These are phyloP conservation scores for Gymnobelideus leadbeateri DNA, from an alignment of 2,113 vertebrate genomes.

Conservation along the genomic window DNA sequence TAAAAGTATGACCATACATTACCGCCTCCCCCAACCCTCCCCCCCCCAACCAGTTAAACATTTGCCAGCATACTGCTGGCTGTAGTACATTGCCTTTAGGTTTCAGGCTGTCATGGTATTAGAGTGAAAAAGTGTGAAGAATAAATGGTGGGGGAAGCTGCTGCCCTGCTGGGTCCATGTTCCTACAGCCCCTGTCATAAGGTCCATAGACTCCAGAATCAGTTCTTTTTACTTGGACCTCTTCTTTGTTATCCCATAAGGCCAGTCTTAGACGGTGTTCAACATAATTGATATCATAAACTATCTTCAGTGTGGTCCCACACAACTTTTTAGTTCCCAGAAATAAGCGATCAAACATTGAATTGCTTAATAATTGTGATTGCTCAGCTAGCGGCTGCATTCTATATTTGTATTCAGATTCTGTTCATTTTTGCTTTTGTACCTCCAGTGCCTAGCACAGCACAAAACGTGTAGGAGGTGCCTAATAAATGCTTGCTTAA, in stretches of 20 bases:
- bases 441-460: not conserved
- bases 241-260: not conserved
- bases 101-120: not conserved
- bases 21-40: not conserved
- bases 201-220: not conserved
- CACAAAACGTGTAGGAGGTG: not conserved
- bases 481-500: constrained; percentile 8
- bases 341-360: not conserved
- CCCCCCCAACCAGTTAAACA: not conserved
- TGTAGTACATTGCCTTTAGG: not conserved
- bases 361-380: not conserved
- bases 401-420: not conserved
- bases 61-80: not conserved
- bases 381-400: not conserved
- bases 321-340: not conserved
- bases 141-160: not conserved
- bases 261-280: not conserved
- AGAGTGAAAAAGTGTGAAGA: not conserved
- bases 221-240: not conserved
- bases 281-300: not conserved
- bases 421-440: constrained; percentile 13
- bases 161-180: not conserved
- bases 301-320: not conserved
- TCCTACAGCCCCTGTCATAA: not conserved
- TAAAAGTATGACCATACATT: not conserved